Base-by-base conservation (phyloP, 2,113 vertebrate species). In the Alectura lathami region DNA sequence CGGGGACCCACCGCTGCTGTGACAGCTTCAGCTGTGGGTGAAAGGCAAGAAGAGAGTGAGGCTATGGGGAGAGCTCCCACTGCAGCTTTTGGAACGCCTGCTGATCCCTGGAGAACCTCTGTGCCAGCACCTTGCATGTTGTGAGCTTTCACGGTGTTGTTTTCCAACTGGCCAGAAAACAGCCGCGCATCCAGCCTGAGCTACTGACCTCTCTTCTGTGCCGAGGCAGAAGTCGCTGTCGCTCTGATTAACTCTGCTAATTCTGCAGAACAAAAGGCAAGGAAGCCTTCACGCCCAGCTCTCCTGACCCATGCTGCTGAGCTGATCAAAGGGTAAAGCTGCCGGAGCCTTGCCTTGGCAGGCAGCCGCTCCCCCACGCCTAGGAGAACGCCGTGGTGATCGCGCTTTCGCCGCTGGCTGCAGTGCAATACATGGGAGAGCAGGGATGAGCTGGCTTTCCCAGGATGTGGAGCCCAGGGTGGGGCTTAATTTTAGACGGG, bases 211-310 rank as follows among this genome's bases (percentile, higher is more conserved):
- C 96, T 96, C 86, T 73, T 87, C 94, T 93, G 94, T 8, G 2
- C 91, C 27, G 77, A 96, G 88, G 90, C 92, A 96, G 92, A 96
- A 96, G 92, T 96, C 6, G 3, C 91, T 96, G 96, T 97, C 91
- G 73, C 85, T 96, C 88, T 91, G 95, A 97, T 96, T 96, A 96
- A 93, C 93, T 95, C 96, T 7, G 64, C 79, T 96, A 92, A 96
- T 93, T 95, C 94, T 22, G 45, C 50, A 83, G 88, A 96, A 96
- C 87, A 96, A 96, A 96, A 95, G 92, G 87, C 84, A 88, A 92
- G 90, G 92, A 96, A 96, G 70, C 76, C 81, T 86, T 84, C 83
- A 23, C 1, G 27, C 88, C 91, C 38, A 5, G 80, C 81, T 93
- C 74, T 87, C 83, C 92, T 94, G 93, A 92, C 83, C 94, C 87